Conservation (phyloP, 2,888 invertebrate species). For the Acanthosepion pharaonis region DNA sequence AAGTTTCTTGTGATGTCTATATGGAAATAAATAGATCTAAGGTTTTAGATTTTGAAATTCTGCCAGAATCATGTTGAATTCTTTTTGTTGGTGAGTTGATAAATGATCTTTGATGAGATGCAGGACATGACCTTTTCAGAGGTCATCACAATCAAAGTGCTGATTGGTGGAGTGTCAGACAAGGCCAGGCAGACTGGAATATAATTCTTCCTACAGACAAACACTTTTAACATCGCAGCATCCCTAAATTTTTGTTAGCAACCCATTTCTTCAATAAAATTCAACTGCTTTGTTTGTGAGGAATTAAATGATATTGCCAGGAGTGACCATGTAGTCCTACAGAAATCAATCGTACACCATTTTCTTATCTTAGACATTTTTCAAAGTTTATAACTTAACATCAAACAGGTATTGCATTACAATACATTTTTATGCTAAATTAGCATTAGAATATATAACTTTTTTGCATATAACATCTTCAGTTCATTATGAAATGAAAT, state of each 20-base stretch:
- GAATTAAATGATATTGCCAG: background rate
- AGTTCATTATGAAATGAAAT: no score
- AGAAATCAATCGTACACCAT: no score
- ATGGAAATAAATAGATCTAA: background rate
- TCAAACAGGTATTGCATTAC: background rate
- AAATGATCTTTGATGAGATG: background rate
- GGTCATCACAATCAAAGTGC: background rate
- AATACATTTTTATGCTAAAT: no score
- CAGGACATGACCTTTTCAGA: background rate
- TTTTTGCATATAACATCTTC: no score
- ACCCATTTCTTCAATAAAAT: background rate
- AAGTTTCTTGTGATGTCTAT: background rate
- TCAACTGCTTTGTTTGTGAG: background rate
- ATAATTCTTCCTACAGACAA: background rate
- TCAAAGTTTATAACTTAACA: background rate
- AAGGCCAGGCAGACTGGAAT: background rate
- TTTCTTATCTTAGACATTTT: background rate
- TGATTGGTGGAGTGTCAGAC: conserved; percentile 24
- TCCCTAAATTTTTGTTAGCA: background rate
- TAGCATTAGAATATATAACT: no score
- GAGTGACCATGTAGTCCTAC: no score
- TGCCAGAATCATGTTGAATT: conserved; percentile 4
- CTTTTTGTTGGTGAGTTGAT: background rate
- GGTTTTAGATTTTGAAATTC: conserved; percentile 6
- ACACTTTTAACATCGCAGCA: background rate